Percentiles rank a stretch among this genome's conserved stretches.
Evolutionary conservation across 2,888 invertebrate genomes (phyloP).

Genomic region (Cephus pulcher): DNA sequence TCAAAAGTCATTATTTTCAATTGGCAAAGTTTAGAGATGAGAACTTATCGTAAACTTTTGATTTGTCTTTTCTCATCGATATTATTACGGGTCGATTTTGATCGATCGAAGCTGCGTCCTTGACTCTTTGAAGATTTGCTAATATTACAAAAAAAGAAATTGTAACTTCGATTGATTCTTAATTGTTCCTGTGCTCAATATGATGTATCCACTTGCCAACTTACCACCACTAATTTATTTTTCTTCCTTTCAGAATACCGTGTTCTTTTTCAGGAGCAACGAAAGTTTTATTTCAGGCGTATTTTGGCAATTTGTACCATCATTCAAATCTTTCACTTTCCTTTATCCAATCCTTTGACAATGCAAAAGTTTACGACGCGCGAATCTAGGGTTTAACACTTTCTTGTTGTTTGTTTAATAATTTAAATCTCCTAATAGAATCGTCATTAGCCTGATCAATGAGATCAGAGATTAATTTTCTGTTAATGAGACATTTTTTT

Average conservation of each 20-base stretch:
- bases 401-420: conserved; percentile 1
- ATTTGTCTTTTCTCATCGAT: conserved; percentile 24
- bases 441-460: background rate
- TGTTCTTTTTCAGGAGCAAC: conserved; percentile 59
- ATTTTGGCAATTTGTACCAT: conserved; percentile 48
- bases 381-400: conserved; percentile 38
- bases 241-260: conserved; percentile 56
- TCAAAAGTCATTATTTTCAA: background rate
- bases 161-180: conserved; percentile 12
- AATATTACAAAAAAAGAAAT: background rate
- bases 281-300: conserved; percentile 60
- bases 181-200: conserved; percentile 22
- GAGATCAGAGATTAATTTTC: background rate
- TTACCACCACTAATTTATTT: conserved; percentile 57
- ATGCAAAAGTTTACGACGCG: conserved; percentile 40
- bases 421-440: background rate
- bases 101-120: background rate
- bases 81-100: conserved; percentile 19
- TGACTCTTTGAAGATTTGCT: background rate
- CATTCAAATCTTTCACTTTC: background rate
- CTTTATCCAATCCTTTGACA: conserved; percentile 2
- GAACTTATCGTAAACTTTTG: conserved; percentile 47
- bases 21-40: conserved; percentile 8
- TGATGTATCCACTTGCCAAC: conserved; percentile 39
- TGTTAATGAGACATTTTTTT: background rate